A percentile compares a stretch with the other conserved stretches of the same genome.
Conservation (phyloP, 2,797 vertebrate genomes). For the Sylvia borin region DNA sequence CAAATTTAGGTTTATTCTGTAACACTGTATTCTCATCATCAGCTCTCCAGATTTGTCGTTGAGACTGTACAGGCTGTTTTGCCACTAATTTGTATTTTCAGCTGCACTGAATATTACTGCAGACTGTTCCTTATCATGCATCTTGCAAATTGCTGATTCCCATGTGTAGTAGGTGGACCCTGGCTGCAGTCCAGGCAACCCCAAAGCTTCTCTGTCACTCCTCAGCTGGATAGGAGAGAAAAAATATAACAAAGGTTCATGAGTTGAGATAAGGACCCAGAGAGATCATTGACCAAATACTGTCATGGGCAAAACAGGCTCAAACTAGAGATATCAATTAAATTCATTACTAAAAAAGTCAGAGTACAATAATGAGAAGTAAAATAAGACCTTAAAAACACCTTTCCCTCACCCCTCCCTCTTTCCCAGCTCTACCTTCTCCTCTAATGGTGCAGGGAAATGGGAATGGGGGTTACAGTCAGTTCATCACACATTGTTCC, state of each 20-base stretch:
- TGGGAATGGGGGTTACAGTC: neutral
- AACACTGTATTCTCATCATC: neutral
- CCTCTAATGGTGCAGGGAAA: neutral
- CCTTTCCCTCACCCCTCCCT: neutral
- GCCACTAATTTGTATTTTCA: neutral
- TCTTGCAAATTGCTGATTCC: slow-evolving; percentile 19
- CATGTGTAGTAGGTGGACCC: neutral
- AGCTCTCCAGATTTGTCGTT: neutral
- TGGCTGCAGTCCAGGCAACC: neutral
- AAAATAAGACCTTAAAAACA: neutral
- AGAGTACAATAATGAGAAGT: neutral
- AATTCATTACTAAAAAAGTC: neutral
- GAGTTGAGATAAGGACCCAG: neutral
- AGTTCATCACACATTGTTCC: neutral
- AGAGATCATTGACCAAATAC: neutral
- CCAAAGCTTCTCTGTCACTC: neutral
- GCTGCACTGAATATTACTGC: neutral
- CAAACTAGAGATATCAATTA: neutral
- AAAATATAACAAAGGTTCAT: neutral
- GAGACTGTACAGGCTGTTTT: neutral
- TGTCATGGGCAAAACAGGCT: neutral
- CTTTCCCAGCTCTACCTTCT: neutral
- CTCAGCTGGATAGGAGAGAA: too few relatives aligned
- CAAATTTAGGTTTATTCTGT: neutral
- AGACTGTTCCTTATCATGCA: neutral